Percentiles rank a stretch among this genome's conserved stretches.
These are phyloP conservation scores for Eonycteris spelaea DNA, from an alignment of 2,113 vertebrate genomes.

Conservation along the genomic window DNA sequence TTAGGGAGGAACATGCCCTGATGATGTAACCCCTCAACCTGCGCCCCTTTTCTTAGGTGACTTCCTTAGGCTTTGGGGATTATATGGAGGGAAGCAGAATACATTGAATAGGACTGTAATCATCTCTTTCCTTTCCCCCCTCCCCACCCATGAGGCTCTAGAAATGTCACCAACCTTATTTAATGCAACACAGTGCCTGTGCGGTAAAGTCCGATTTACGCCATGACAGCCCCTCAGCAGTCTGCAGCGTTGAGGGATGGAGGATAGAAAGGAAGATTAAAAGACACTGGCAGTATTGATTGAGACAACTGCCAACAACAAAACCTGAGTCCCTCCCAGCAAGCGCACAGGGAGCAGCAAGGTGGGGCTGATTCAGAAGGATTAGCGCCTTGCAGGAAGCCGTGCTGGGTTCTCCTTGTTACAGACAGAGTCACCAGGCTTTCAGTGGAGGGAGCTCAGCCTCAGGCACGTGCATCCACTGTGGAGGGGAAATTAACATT, in stretches of 20 bases:
- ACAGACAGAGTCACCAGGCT: neutral
- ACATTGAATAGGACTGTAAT: neutral
- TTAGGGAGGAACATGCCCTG: neutral
- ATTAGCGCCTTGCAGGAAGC: neutral
- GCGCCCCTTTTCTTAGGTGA: neutral
- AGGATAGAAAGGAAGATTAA: neutral
- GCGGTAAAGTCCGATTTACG: neutral
- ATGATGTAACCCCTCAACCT: fast-evolving
- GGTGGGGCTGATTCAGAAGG: neutral
- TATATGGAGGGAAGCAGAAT: slow-evolving; percentile 4
- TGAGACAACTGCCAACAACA: neutral
- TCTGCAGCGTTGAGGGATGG: neutral
- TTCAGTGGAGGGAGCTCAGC: neutral
- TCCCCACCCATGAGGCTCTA: neutral
- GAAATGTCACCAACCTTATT: neutral
- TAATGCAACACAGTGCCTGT: neutral
- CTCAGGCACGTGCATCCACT: fast-evolving
- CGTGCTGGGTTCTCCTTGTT: neutral
- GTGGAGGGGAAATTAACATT: neutral
- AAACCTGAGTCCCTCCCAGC: neutral
- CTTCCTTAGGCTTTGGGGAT: neutral
- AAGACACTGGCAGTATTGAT: neutral
- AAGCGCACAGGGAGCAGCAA: neutral
- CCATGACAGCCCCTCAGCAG: neutral
- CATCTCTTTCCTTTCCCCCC: neutral